These are phyloP conservation scores for Willowsia nigromaculata DNA, from an alignment of 2,888 invertebrate species.

Conservation along the genomic window DNA sequence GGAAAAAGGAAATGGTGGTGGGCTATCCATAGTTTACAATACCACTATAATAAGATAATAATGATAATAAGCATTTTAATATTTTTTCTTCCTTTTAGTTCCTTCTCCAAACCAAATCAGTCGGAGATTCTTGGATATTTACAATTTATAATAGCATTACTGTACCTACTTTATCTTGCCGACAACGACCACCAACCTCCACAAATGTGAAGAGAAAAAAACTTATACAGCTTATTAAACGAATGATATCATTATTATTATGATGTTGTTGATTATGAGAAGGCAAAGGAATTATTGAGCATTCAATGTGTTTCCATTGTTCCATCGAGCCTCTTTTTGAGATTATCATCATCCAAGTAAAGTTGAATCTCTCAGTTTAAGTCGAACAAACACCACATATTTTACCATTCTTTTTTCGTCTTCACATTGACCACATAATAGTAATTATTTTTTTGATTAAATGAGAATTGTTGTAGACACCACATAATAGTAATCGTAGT, in stretches of 20 bases:
- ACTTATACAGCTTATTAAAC: neutral
- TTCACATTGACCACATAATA: slow-evolving; percentile 35
- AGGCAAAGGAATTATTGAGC: neutral
- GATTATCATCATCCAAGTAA: slow-evolving; percentile 10
- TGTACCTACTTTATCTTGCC: slow-evolving; percentile 11
- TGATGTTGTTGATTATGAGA: neutral
- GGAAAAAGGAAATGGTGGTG: slow-evolving; percentile 28
- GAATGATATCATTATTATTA: neutral
- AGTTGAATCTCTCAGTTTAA: neutral
- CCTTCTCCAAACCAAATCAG: slow-evolving; percentile 12
- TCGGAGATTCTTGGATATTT: slow-evolving; percentile 11
- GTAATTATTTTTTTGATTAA: slow-evolving; percentile 40
- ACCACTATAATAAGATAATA: neutral
- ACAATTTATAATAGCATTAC: neutral
- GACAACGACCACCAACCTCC: slow-evolving; percentile 46
- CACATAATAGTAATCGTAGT: slow-evolving; percentile 29
- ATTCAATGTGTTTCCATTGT: neutral
- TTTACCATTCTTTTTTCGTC: slow-evolving; percentile 6
- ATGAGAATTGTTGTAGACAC: slow-evolving; percentile 25
- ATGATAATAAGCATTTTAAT: neutral
- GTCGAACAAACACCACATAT: neutral
- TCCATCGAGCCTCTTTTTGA: slow-evolving; percentile 9
- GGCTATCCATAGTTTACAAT: too few relatives aligned
- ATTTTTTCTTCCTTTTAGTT: slow-evolving; percentile 26
- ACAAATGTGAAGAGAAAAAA: slow-evolving; percentile 14